Conservation (phyloP, 2,888 invertebrate species). For the Hirtodrosophila alboralis region DNA sequence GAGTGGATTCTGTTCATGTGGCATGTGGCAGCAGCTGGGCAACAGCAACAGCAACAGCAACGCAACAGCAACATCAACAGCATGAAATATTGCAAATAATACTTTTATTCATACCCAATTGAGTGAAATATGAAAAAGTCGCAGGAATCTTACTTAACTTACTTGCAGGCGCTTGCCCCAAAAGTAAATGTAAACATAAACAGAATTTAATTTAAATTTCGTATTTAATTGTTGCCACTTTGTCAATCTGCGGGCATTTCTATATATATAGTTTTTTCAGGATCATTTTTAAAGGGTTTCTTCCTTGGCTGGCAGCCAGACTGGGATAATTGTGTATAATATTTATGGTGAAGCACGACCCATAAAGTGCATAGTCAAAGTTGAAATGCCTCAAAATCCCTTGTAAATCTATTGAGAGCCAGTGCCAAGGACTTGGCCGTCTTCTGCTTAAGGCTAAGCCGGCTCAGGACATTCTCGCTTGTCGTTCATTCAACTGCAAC, state of each 20-base stretch:
- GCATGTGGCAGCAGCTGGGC: slow-evolving; percentile 49
- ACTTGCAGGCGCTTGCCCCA: too few species aligned
- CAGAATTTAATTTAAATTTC: slow-evolving; percentile 46
- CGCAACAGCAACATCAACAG: too few species aligned
- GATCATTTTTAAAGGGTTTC: slow-evolving; percentile 38
- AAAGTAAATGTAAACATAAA: slow-evolving; percentile 18
- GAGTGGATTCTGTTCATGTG: slow-evolving; percentile 55
- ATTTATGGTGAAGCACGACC: slow-evolving; percentile 48
- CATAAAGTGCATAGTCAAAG: slow-evolving; percentile 31
- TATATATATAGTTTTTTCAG: too few species aligned
- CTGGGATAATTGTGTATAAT: slow-evolving; percentile 66
- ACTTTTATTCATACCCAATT: slow-evolving; percentile 74
- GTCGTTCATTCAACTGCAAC: slow-evolving; percentile 75
- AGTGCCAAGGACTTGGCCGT: slow-evolving; percentile 52
- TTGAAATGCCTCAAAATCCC: slow-evolving; percentile 52
- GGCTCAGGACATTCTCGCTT: slow-evolving; percentile 54
- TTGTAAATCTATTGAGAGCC: slow-evolving; percentile 52
- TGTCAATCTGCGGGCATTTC: slow-evolving; percentile 52
- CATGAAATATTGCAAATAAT: slow-evolving; percentile 79
- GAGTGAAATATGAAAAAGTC: slow-evolving; percentile 62
- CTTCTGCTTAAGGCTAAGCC: slow-evolving; percentile 63
- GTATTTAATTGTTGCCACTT: slow-evolving; percentile 19
- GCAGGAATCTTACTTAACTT: slow-evolving; percentile 13
- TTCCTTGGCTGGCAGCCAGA: slow-evolving; percentile 36
- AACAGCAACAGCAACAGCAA: too few species aligned